These are phyloP conservation scores for Aporophyla nigra DNA, from an alignment of 2,888 invertebrate genomes.

Conservation along the genomic window DNA sequence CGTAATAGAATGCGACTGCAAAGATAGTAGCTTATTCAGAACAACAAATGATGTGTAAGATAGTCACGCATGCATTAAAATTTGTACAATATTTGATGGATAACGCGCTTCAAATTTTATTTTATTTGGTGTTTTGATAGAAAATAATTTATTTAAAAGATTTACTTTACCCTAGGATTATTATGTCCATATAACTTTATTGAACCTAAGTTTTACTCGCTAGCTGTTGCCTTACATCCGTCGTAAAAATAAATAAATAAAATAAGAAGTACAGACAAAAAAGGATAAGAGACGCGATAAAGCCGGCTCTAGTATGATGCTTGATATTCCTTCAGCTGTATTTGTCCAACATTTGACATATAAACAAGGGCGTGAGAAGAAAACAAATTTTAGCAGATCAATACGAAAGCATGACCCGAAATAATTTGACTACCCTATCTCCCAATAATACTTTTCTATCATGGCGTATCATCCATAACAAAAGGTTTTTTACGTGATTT, in stretches of 20 bases:
- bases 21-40: constrained; percentile 16
- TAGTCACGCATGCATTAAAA: background rate
- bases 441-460: constrained; percentile 34
- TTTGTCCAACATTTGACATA: constrained; percentile 20
- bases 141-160: background rate
- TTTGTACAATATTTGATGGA: background rate
- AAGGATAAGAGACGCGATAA: background rate
- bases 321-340: background rate
- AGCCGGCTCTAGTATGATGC: background rate
- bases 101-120: too few relatives aligned
- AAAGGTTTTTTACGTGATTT: constrained; percentile 54
- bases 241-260: background rate
- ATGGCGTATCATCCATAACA: constrained; percentile 35
- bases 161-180: background rate
- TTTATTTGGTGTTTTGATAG: background rate
- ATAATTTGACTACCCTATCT: constrained; percentile 37
- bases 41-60: background rate
- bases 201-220: background rate
- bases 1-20: constrained; percentile 33
- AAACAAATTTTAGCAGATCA: constrained; percentile 21
- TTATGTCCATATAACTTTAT: background rate
- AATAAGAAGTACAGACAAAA: background rate
- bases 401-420: constrained; percentile 19
- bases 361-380: constrained; percentile 22
- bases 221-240: background rate